These are phyloP conservation scores for Trichopoda pennipes DNA, from an alignment of 2,888 invertebrate genomes.

Conservation along the genomic window DNA sequence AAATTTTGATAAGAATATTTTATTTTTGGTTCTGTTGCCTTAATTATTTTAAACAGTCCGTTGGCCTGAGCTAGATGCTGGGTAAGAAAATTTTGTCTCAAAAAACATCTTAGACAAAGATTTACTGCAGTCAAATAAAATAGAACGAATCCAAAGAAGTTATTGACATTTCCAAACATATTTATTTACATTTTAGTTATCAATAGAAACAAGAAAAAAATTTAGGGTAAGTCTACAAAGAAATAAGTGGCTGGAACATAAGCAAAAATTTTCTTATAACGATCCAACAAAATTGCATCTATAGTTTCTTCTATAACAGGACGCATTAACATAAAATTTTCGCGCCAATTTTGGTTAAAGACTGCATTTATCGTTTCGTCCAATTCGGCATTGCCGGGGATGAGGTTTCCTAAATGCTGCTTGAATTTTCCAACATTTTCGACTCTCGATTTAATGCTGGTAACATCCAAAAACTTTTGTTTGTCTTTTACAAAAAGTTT, in stretches of 20 bases:
- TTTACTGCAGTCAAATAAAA: too few relatives aligned
- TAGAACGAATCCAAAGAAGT: background rate
- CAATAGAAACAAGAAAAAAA: background rate
- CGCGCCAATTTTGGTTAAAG: slow-evolving; percentile 87
- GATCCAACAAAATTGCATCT: slow-evolving; percentile 84
- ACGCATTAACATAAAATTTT: slow-evolving; percentile 85
- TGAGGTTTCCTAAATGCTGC: slow-evolving; percentile 85
- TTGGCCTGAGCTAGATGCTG: too few relatives aligned
- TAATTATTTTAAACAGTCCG: too few relatives aligned
- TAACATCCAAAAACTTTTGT: slow-evolving; percentile 57
- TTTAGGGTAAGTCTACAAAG: slow-evolving; percentile 82
- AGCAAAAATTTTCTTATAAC: slow-evolving; percentile 84
- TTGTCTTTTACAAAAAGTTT: slow-evolving; percentile 31
- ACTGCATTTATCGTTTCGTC: slow-evolving; percentile 86
- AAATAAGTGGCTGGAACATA: slow-evolving; percentile 86
- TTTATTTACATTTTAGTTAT: background rate
- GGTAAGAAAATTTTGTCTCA: too few relatives aligned
- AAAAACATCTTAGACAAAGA: too few relatives aligned
- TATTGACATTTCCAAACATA: too few relatives aligned
- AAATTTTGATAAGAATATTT: too few relatives aligned
- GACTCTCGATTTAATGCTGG: slow-evolving; percentile 24
- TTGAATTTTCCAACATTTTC: slow-evolving; percentile 83
- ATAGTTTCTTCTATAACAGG: slow-evolving; percentile 86
- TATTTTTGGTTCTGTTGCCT: too few relatives aligned
- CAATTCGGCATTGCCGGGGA: slow-evolving; percentile 76